Evolutionary conservation across 2,113 vertebrate genomes (phyloP).

Genomic region (Hypanus sabinus): DNA sequence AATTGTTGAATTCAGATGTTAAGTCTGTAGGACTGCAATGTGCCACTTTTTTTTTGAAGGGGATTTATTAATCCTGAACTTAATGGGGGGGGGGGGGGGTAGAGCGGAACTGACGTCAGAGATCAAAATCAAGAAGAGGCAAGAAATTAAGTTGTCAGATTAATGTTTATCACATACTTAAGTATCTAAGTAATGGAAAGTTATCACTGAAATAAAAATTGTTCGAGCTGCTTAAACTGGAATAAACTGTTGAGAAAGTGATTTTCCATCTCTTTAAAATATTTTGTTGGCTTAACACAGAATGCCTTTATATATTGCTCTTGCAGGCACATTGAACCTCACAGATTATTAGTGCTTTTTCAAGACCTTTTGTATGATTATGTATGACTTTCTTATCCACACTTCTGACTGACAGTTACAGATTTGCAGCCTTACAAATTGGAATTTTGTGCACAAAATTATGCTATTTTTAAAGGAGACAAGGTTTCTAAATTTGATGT

Average conservation of each 20-base stretch:
- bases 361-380: background rate
- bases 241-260: constrained; percentile 22
- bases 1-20: background rate
- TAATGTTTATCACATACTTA: background rate
- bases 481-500: background rate
- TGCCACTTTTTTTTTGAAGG: background rate
- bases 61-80: background rate
- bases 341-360: background rate
- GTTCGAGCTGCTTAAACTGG: background rate
- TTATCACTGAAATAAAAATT: background rate
- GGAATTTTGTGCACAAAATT: background rate
- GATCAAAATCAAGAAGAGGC: no score
- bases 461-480: background rate
- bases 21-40: background rate
- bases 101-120: no score
- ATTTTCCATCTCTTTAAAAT: constrained; percentile 16
- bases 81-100: no score
- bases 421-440: background rate
- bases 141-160: background rate
- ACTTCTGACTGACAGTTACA: background rate
- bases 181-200: background rate
- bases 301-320: background rate
- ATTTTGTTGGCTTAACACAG: background rate
- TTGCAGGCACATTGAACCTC: background rate
- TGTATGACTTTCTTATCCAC: background rate